Conservation (phyloP, 2,888 invertebrate genomes). For the Gibbula magus region DNA sequence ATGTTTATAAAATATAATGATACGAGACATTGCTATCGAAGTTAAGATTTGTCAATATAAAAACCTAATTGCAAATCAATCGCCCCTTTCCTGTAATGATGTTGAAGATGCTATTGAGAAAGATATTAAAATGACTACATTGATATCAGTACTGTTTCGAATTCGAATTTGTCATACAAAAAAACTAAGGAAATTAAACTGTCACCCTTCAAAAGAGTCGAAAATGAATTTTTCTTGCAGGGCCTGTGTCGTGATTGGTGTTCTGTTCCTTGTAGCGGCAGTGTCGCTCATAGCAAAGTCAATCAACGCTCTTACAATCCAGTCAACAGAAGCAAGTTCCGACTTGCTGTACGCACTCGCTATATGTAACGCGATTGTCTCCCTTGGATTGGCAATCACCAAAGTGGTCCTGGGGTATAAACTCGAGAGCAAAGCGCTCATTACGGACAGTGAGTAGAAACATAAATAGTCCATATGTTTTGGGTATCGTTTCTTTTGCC, state of each 20-base stretch:
- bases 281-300: conserved; percentile 42
- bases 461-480: neutral
- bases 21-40: too few relatives aligned
- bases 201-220: too few relatives aligned
- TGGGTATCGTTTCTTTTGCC: neutral
- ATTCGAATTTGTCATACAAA: too few relatives aligned
- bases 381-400: conserved; percentile 42
- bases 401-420: conserved; percentile 50
- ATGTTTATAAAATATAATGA: too few relatives aligned
- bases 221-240: conserved; percentile 31
- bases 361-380: conserved; percentile 32
- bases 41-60: too few relatives aligned
- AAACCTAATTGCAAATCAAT: too few relatives aligned
- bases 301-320: conserved; percentile 37
- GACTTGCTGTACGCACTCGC: neutral
- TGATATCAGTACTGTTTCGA: too few relatives aligned
- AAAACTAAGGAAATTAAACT: too few relatives aligned
- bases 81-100: too few relatives aligned
- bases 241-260: conserved; percentile 52
- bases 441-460: conserved; percentile 57
- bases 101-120: too few relatives aligned
- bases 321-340: conserved; percentile 22
- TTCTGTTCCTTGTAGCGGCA: conserved; percentile 48
- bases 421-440: conserved; percentile 49
- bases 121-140: too few relatives aligned